Percentiles rank a stretch among this genome's conserved stretches.
phyloP scores from a whole-genome alignment of 1,140 invertebrate genomes.

The Venturia canescens region DNA sequence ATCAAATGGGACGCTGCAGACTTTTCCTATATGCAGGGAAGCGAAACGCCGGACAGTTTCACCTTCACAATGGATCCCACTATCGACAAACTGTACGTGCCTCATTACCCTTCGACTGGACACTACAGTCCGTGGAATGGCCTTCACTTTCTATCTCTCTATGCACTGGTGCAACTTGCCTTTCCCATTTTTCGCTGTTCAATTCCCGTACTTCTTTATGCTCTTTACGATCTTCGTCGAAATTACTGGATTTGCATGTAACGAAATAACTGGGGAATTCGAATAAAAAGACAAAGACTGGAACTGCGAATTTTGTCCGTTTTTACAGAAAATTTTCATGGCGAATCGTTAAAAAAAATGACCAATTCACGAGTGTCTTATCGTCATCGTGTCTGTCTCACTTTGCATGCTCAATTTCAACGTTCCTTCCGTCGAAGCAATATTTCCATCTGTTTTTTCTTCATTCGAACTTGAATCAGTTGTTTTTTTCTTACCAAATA shows the following conservation, averaged over 20 bases:
- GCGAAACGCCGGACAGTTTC: conserved; percentile 4
- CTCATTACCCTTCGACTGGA: conserved; percentile 47
- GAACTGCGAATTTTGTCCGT: too few relatives aligned
- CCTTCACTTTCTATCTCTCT: conserved; percentile 12
- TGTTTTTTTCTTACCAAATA: conserved; percentile 65
- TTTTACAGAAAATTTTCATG: too few relatives aligned
- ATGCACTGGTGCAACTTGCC: not conserved
- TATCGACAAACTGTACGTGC: conserved; percentile 48
- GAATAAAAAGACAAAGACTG: too few relatives aligned
- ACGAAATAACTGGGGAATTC: not conserved
- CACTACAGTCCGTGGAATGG: conserved; percentile 10
- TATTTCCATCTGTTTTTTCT: too few relatives aligned
- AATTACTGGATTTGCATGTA: too few relatives aligned
- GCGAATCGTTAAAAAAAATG: too few relatives aligned
- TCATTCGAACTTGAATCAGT: conserved; percentile 18
- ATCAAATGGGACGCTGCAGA: too few relatives aligned
- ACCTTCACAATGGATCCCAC: conserved; percentile 45
- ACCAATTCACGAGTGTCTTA: too few relatives aligned
- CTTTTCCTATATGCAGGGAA: not conserved
- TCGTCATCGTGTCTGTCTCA: not conserved
- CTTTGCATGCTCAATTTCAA: conserved; percentile 6
- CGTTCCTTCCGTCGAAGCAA: not conserved
- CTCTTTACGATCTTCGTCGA: not conserved
- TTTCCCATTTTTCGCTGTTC: not conserved
- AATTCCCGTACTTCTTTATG: not conserved